A percentile compares a stretch with the other conserved stretches of the same genome.
Conservation (phyloP, 1,140 invertebrate genomes). For the Sinonovacula constricta region DNA sequence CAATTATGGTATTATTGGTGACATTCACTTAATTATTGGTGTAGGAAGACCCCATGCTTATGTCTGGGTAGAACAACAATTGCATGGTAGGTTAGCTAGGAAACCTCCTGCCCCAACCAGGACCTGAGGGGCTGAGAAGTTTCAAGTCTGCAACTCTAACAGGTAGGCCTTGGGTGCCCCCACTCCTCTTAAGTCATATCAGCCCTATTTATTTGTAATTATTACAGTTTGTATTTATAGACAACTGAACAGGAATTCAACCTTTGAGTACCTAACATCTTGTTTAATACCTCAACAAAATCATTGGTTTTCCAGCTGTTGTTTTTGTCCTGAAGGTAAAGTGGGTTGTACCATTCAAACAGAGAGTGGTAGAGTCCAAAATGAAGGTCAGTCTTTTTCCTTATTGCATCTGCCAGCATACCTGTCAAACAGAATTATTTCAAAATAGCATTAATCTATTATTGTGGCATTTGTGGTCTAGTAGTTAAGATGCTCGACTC, state of each 20-base stretch:
- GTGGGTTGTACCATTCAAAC: no score
- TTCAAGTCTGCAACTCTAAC: background rate
- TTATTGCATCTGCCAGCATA: slow-evolving; percentile 58
- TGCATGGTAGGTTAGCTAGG: no score
- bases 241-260: no score
- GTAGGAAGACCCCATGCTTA: no score
- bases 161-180: background rate
- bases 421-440: slow-evolving; percentile 10
- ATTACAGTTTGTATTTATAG: no score
- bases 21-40: no score
- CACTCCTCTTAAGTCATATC: no score
- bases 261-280: background rate
- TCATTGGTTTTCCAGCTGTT: slow-evolving; percentile 83
- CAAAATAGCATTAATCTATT: background rate
- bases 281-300: slow-evolving; percentile 80
- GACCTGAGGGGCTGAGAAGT: background rate
- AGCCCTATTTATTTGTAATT: no score
- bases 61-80: no score
- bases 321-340: slow-evolving; percentile 87
- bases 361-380: no score
- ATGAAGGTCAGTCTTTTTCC: slow-evolving; percentile 83
- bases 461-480: background rate
- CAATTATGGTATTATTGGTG: no score
- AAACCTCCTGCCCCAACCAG: no score
- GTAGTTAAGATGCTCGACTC: background rate